Evolutionary conservation across 2,888 invertebrate species (phyloP).

Genomic region (Caenorhabditis drosophilae): DNA sequence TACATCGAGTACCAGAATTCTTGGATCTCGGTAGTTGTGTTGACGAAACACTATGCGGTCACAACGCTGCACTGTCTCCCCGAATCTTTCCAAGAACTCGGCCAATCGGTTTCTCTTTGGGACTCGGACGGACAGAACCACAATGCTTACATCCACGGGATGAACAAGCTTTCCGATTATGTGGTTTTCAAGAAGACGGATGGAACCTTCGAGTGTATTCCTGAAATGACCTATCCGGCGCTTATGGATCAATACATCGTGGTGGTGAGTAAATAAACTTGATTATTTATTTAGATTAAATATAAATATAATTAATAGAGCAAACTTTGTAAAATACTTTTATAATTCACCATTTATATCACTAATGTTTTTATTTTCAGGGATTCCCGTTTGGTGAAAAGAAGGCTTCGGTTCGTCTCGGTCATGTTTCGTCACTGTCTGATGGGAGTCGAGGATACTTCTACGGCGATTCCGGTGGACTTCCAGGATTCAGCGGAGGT

Average conservation of each 20-base stretch:
- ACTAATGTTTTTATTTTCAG: constrained; percentile 36
- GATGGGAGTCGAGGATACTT: constrained; percentile 25
- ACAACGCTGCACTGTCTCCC: constrained; percentile 24
- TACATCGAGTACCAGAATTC: constrained; percentile 21
- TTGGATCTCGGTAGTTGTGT: constrained; percentile 22
- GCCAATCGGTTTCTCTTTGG: constrained; percentile 13
- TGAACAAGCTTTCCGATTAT: constrained; percentile 33
- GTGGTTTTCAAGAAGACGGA: constrained; percentile 34
- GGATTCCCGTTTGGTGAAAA: constrained; percentile 35
- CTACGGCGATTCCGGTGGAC: constrained; percentile 33
- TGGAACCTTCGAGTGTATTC: constrained; percentile 27
- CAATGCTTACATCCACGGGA: constrained; percentile 31
- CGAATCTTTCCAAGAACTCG: constrained; percentile 16
- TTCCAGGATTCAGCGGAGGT: constrained; percentile 32
- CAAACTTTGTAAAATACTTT: constrained; percentile 26
- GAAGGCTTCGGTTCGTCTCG: constrained; percentile 21
- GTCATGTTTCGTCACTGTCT: constrained; percentile 33
- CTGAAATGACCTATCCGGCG: constrained; percentile 16
- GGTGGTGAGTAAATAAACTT: constrained; percentile 35
- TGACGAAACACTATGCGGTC: constrained; percentile 22
- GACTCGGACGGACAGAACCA: constrained; percentile 17
- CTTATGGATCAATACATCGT: constrained; percentile 31
- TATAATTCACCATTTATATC: constrained; percentile 13
- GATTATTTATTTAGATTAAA: constrained; percentile 30
- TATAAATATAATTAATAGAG: constrained; percentile 22